Base-by-base conservation (phyloP, 1,140 invertebrate species). In the Caerostris extrusa region DNA sequence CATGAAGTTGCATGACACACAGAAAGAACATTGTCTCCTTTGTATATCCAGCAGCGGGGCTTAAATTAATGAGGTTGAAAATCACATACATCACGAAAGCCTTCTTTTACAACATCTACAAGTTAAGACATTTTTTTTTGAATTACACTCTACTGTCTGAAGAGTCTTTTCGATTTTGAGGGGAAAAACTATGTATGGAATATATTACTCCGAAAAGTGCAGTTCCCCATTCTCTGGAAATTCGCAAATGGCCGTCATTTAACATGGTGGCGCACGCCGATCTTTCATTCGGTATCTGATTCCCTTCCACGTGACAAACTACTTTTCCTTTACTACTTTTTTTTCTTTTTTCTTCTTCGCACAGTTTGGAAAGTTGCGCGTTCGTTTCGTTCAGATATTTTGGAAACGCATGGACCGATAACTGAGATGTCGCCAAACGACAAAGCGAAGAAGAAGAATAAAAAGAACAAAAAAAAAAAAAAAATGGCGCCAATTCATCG, bases 401-500 rank as follows among this genome's bases (percentile, higher is more conserved):
- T 91, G 50, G 64, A 90, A 57, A 19, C 60, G 60, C 61, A 58
- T 55, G 60, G 64, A 77, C 88, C 88, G 88, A 90, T 90, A 90
- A 90, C 64, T 90, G 88, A 58, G 56, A 91, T 91, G 90, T 91
- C 90, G 90, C 90, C 90, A 81, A 92, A 53, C 50, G 90, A 92
- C 58, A 85, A 69, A 92, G 81, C 12, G 81, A 85, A 61, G 77
- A 57, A 56, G 7, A 53, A 34, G 0, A 34, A 34, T n/a, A 34
- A 34, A 34, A 34, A 77, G 60, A 67, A 77, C 17, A 81, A 82
- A 77, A 90, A 58, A 57, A 90, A 53, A n/a, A 53, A 92, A 91
- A 92, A 92, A 92, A 56, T 10, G 90, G 77, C 90, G 77, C 90
- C 90, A 92, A 92, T 92, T 92, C 90, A 92, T 92, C 61, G 89